Evolutionary conservation across 1,140 invertebrate species (phyloP).

Genomic region (Drosophila pruinosa): DNA sequence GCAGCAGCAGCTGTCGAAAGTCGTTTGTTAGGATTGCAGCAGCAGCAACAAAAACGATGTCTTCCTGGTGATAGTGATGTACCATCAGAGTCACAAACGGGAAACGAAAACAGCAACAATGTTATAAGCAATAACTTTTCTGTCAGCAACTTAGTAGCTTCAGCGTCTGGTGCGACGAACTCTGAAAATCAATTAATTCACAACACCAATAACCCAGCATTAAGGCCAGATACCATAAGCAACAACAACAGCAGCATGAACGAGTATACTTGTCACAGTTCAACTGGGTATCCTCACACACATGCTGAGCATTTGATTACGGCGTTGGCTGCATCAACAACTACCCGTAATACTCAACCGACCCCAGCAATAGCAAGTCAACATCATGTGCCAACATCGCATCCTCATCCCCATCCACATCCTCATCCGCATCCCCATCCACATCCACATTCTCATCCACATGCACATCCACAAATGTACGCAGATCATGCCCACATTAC

Average conservation of each 20-base stretch:
- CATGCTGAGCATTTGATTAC: slow-evolving; percentile 70
- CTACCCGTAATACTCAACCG: slow-evolving; percentile 32
- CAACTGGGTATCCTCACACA: slow-evolving; percentile 50
- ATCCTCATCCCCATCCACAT: slow-evolving; percentile 53
- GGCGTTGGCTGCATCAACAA: slow-evolving; percentile 33
- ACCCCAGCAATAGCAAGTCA: slow-evolving; percentile 27
- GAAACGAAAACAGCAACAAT: slow-evolving; percentile 15
- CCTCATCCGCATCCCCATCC: slow-evolving; percentile 38
- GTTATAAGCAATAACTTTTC: slow-evolving; percentile 62
- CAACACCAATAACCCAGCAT: slow-evolving; percentile 18
- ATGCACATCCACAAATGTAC: slow-evolving; percentile 68
- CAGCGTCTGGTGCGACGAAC: slow-evolving; percentile 30
- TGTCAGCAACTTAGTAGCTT: slow-evolving; percentile 64
- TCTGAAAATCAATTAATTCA: slow-evolving; percentile 43
- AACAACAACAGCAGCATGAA: slow-evolving; percentile 12
- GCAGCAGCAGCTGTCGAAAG: slow-evolving; percentile 69
- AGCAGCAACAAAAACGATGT: slow-evolving; percentile 52
- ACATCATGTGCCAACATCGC: slow-evolving; percentile 44
- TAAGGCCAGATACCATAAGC: slow-evolving; percentile 5
- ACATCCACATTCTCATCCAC: slow-evolving; percentile 51
- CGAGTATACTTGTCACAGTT: slow-evolving; percentile 45
- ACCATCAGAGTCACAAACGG: slow-evolving; percentile 13
- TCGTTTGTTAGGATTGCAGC: slow-evolving; percentile 56
- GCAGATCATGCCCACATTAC: slow-evolving; percentile 66
- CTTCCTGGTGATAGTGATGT: not conserved